Evolutionary conservation across 1,140 invertebrate genomes (phyloP).

Genomic region (Drosophila albomicans): DNA sequence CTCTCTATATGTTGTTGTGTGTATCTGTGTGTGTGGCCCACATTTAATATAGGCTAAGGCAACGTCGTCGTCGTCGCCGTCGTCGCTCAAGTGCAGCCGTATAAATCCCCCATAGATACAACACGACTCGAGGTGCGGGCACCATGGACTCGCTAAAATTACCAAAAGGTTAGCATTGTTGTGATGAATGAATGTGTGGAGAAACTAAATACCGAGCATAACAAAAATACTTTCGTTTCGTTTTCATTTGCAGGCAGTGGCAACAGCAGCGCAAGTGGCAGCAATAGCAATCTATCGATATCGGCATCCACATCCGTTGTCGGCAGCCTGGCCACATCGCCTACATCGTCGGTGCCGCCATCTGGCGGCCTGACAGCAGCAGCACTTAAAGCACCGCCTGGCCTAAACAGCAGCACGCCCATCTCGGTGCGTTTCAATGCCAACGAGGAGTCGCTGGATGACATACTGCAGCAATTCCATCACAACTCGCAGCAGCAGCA

Average conservation of each 20-base stretch:
- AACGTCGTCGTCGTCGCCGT: constrained; percentile 39
- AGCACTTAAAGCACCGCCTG: constrained; percentile 58
- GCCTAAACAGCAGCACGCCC: constrained; percentile 68
- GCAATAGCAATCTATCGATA: constrained; percentile 70
- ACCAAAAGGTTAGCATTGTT: constrained; percentile 66
- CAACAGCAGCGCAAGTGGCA: constrained; percentile 69
- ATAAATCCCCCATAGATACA: constrained; percentile 49
- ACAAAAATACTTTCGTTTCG: neutral
- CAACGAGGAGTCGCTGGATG: constrained; percentile 81
- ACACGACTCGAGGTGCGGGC: constrained; percentile 45
- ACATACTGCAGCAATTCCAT: constrained; percentile 80
- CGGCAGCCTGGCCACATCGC: constrained; percentile 58
- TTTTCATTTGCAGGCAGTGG: constrained; percentile 46
- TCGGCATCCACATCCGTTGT: constrained; percentile 62
- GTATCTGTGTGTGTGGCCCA: constrained; percentile 40
- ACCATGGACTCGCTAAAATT: constrained; percentile 83
- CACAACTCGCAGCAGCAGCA: constrained; percentile 52
- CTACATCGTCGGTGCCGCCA: constrained; percentile 59
- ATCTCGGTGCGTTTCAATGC: constrained; percentile 82
- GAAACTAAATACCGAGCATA: neutral
- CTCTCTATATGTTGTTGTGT: neutral
- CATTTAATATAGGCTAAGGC: constrained; percentile 73
- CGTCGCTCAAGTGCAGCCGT: constrained; percentile 72
- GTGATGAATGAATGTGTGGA: neutral
- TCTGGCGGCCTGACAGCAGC: constrained; percentile 13